These are phyloP conservation scores for Cirrhinus molitorella DNA, from an alignment of 2,797 vertebrate genomes.

Conservation along the genomic window DNA sequence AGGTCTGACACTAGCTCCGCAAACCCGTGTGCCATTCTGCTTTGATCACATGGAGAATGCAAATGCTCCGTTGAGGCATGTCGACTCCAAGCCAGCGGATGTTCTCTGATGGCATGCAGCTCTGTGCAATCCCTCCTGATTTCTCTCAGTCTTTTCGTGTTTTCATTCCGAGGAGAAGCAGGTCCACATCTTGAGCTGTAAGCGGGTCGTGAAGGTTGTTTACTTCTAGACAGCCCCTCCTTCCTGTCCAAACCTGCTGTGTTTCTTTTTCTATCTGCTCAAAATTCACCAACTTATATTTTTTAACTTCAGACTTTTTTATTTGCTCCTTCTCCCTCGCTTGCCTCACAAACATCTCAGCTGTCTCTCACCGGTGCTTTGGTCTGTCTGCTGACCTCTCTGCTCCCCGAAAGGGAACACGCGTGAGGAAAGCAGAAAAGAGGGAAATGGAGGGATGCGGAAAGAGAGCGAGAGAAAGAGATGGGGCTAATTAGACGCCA, in stretches of 20 bases:
- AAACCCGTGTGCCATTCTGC: constrained; percentile 33
- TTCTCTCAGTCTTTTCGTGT: constrained; percentile 4
- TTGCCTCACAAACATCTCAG: constrained; percentile 16
- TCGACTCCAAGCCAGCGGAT: constrained; percentile 36
- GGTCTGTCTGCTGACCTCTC: constrained; percentile 40
- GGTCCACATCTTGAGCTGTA: neutral
- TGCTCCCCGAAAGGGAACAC: constrained; percentile 3
- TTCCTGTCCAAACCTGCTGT: constrained; percentile 27
- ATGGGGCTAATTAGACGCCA: constrained; percentile 47
- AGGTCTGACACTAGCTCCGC: constrained; percentile 53
- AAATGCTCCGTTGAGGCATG: constrained; percentile 50
- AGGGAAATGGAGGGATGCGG: constrained; percentile 29
- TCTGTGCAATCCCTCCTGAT: constrained; percentile 18
- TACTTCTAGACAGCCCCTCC: constrained; percentile 11
- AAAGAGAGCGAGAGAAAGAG: constrained; percentile 35
- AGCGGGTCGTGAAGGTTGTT: constrained; percentile 25
- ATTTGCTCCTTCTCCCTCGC: neutral
- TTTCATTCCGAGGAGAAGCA: neutral
- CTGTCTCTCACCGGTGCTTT: constrained; percentile 9
- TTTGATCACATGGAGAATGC: constrained; percentile 59
- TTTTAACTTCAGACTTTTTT: constrained; percentile 25
- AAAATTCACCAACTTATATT: constrained; percentile 28
- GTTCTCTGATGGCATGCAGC: constrained; percentile 36
- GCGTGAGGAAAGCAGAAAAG: constrained; percentile 2
- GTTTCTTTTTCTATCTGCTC: constrained; percentile 36